Evolutionary conservation across 1,140 invertebrate species (phyloP), one percentile per base, ranked within the genome.

Genomic region (Lutraria rhynchaena): DNA sequence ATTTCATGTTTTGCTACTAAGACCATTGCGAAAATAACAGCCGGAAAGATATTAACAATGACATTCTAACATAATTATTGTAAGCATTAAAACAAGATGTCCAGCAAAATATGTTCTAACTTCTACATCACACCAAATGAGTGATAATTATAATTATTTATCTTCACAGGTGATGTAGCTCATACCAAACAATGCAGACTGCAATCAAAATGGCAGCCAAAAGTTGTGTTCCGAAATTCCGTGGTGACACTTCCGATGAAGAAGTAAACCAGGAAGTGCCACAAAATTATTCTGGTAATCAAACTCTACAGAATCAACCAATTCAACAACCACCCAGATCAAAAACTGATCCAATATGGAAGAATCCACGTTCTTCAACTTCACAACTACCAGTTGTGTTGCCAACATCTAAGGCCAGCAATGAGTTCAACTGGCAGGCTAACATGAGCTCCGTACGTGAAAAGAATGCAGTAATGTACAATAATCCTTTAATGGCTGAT

Each of bases 401-500:
- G 33, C 88, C 89, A 4, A 87, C 87, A 53, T 84, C 89, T 0
- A 88, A 92, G 37, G 83, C 86, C 0, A 97, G 96, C 3, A 93
- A 95, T 65, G 96, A 98, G 91, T 96, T 96, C 53, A 92, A 92
- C 86, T 92, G 91, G 91, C 91, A 92, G 70, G 89, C 89, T 11
- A 84, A 94, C 19, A 95, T 95, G 87, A 94, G 94, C 0, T 95
- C 95, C 0, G 94, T 96, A 19, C 94, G 95, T 85, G 96, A 96
- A 86, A 93, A 96, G 77, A 94, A 97, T 85, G 94, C 95, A 19
- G 96, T 95, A 83, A 94, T 97, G 80, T 97, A 96, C 84, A 96
- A 96, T 89, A 96, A 96, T 89, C 95, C 96, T 89, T 95, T 96
- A 31, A 92, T 97, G 67, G 95, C 95, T 51, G 96, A 97, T 91